phyloP scores from a whole-genome alignment of 2,113 vertebrate genomes.

The Aegithalos caudatus region DNA sequence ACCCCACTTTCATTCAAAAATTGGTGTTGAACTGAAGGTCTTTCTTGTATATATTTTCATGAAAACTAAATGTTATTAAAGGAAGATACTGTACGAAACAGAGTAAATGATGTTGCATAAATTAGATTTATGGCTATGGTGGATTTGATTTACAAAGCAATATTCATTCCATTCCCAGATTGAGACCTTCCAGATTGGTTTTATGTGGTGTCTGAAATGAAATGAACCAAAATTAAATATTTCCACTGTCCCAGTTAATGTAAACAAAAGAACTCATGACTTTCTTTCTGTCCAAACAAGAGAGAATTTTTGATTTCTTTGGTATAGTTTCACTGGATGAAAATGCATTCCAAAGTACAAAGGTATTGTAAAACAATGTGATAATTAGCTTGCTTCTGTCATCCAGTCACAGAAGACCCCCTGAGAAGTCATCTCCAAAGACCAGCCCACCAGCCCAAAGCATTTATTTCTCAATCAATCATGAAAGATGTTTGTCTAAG shows the following conservation, averaged over 20 bases:
- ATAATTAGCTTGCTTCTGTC: neutral
- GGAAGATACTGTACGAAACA: neutral
- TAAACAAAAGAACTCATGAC: neutral
- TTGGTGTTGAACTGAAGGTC: neutral
- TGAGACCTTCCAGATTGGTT: neutral
- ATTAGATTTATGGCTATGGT: neutral
- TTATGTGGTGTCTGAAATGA: neutral
- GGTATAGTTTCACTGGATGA: neutral
- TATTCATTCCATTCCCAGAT: neutral
- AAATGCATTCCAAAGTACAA: neutral
- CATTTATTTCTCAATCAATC: neutral
- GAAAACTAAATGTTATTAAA: neutral
- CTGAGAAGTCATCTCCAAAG: neutral
- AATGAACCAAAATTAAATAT: neutral
- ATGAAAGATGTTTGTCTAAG: neutral
- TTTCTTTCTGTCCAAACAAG: neutral
- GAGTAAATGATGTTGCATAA: neutral
- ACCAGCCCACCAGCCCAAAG: neutral
- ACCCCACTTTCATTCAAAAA: neutral
- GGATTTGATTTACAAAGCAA: neutral
- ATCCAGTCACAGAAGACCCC: neutral
- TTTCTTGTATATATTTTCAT: neutral
- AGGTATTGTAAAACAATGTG: neutral
- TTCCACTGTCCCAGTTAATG: neutral
- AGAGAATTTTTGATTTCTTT: neutral